Base-by-base conservation (phyloP, 2,113 vertebrate species). In the Phycodurus eques region DNA sequence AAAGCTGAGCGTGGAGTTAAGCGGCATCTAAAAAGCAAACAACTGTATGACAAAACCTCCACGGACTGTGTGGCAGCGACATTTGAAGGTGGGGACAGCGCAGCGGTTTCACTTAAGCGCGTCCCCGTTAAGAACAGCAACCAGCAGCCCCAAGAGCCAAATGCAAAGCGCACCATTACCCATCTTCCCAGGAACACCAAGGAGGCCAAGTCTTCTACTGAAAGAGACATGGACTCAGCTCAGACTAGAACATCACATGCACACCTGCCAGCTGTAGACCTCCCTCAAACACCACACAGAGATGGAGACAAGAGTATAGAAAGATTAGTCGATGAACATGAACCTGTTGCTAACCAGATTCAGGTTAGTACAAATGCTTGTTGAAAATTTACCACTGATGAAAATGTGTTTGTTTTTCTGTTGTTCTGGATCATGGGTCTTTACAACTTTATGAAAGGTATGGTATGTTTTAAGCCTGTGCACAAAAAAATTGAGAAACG, bases 1-100 rank as follows among this genome's bases (percentile, higher is more conserved):
- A 89, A 95, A 94, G 70, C 87, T 19, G 92, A 93, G 56, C 93
- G 93, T 19, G 93, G 93, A n/a, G 78, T 92, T 42, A 98, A 96
- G 81, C 94, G 94, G 7, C 88, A 91, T 69, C 76, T 83, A 19
- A 93, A 92, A 80, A 88, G 82, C 72, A 93, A 92, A 81, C 46
- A 77, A 4, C 81, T 81, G 0, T 90, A 31, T 5, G 80, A 85
- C 53, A 92, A 91, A 74, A 80, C 65, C 19, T n/a, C 84, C 1
- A 35, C 9, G 0, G 85, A 86, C 64, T 67, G 72, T 60, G 44
- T 64, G 17, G 81, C 46, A 10, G 57, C 17, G 35, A 88, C 80
- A 71, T 60, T 19, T 8, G 72, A 39, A 35, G 43, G 51, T 2
- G 84, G 79, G 61, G 75, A 75, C 0, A 7, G 31, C 49, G 22